Percentiles rank a stretch among this genome's conserved stretches.
These are phyloP conservation scores for Odontamblyopus rebecca DNA, from an alignment of 2,797 vertebrate species.

Conservation along the genomic window DNA sequence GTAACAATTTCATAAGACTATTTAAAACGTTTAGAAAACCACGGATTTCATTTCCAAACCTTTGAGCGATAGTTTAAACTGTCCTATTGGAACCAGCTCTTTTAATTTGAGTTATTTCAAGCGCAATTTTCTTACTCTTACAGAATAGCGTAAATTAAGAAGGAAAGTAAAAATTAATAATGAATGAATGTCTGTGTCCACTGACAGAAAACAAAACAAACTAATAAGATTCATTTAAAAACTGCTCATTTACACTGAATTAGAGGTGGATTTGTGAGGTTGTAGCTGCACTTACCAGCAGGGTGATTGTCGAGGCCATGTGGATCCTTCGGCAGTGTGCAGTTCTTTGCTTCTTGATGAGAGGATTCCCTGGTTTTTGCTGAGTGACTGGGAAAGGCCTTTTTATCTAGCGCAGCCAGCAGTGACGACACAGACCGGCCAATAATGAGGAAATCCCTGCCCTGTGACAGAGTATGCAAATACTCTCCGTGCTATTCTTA, in stretches of 20 bases:
- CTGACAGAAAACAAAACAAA: background rate
- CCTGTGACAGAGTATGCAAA: conserved; percentile 1
- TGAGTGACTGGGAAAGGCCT: background rate
- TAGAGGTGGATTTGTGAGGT: background rate
- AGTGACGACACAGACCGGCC: background rate
- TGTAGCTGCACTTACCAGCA: background rate
- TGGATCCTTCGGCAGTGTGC: background rate
- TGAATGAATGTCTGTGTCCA: background rate
- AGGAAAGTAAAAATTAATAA: background rate
- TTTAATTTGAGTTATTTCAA: background rate
- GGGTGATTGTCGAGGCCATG: background rate
- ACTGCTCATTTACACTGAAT: background rate
- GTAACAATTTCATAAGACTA: too few relatives aligned
- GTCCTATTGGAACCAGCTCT: background rate
- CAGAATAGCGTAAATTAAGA: background rate
- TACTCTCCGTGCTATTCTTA: background rate
- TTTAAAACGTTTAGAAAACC: too few relatives aligned
- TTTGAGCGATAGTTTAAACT: too few relatives aligned
- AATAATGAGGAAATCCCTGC: background rate
- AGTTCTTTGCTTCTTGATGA: background rate
- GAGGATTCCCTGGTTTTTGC: background rate
- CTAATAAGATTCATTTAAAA: too few relatives aligned
- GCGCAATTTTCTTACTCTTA: background rate
- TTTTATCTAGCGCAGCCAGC: background rate
- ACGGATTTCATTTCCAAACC: too few relatives aligned